Evolutionary conservation across 2,888 invertebrate species (phyloP).

Genomic region (Eupithecia exiguata): DNA sequence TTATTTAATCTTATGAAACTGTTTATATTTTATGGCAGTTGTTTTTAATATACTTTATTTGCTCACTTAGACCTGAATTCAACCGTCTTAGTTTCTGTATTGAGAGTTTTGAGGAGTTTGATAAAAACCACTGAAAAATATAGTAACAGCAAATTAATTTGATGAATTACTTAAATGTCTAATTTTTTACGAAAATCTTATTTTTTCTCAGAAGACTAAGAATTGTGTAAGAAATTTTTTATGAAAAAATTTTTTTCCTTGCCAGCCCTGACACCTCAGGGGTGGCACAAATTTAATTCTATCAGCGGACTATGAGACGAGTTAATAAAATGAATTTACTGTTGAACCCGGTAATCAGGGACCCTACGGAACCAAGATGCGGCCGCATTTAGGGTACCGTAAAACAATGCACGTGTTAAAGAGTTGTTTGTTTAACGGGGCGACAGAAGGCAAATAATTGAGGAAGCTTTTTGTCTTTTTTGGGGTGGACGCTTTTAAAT

Average conservation of each 20-base stretch:
- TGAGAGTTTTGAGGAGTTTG: not conserved
- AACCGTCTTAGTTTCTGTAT: not conserved
- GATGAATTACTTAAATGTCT: not conserved
- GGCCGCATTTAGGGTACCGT: constrained; percentile 65
- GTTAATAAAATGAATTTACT: constrained; percentile 81
- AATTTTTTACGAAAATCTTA: not conserved
- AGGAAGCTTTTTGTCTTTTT: constrained; percentile 58
- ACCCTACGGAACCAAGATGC: constrained; percentile 55
- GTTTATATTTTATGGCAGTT: too few species aligned
- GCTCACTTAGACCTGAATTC: not conserved
- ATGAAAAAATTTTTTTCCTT: constrained; percentile 5
- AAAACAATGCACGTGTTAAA: constrained; percentile 75
- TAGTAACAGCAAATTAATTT: not conserved
- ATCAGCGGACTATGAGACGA: constrained; percentile 81
- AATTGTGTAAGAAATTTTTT: not conserved
- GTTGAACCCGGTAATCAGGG: constrained; percentile 72
- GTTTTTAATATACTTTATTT: too few species aligned
- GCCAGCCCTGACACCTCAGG: constrained; percentile 64
- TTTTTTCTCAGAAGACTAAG: not conserved
- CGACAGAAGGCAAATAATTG: constrained; percentile 78
- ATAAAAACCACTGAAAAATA: not conserved
- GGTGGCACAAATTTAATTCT: constrained; percentile 80
- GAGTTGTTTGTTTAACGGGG: constrained; percentile 72
- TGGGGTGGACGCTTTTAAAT: constrained; percentile 57
- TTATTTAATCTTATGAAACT: not conserved